Percentiles rank a stretch among this genome's conserved stretches.
phyloP scores from a whole-genome alignment of 2,113 vertebrate species.

The Tautogolabrus adspersus region DNA sequence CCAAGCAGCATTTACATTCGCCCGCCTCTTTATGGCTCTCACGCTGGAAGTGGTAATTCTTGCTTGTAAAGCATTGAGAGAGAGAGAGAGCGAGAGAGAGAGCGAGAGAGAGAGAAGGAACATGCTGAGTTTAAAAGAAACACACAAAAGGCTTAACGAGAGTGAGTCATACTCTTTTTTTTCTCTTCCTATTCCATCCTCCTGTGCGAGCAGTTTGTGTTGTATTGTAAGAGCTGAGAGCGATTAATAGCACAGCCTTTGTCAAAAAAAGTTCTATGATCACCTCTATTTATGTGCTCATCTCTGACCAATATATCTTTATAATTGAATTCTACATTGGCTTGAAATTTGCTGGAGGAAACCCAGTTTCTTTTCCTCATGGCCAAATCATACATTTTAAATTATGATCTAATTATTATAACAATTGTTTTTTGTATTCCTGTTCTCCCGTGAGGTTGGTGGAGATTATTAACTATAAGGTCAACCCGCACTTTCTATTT shows the following conservation, averaged over 20 bases:
- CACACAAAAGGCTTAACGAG: conserved; percentile 33
- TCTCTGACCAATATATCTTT: neutral
- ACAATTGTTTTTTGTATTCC: no score
- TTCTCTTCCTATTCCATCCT: neutral
- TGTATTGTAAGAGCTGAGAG: conserved; percentile 9
- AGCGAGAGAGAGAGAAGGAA: neutral
- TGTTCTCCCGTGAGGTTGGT: no score
- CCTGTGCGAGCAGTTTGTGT: neutral
- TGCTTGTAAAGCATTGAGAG: conserved; percentile 43
- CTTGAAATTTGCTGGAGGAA: neutral
- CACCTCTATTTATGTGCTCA: neutral
- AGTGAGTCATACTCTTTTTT: conserved; percentile 26
- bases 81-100: neutral
- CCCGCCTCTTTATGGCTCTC: conserved; percentile 34
- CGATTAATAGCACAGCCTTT: neutral
- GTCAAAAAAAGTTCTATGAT: neutral
- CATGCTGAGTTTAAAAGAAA: conserved; percentile 43
- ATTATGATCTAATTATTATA: no score
- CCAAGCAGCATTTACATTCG: conserved; percentile 49
- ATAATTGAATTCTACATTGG: neutral
- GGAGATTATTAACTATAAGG: no score
- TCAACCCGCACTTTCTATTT: no score
- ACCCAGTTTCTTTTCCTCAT: neutral
- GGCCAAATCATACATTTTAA: no score
- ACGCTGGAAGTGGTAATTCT: conserved; percentile 54